Base-by-base conservation (phyloP, 2,888 invertebrate species). In the Endotricha flammealis region DNA sequence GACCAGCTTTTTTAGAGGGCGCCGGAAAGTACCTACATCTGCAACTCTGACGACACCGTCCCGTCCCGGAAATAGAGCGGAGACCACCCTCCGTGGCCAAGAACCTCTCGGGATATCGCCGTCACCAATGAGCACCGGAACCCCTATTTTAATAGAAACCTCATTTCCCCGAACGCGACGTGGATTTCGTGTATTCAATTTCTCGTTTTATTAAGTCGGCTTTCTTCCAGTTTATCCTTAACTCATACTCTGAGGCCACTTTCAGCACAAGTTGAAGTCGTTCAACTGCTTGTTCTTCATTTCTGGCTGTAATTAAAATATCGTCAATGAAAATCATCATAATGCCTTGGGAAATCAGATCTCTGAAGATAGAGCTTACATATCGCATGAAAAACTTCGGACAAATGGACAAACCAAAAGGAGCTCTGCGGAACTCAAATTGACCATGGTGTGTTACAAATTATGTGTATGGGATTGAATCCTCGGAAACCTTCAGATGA, bases 301-400 rank as follows among this genome's bases (percentile, higher is more conserved):
- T 14, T 7, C 14, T 8, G 0, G 51, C 48, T 25, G 36, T 32
- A 28, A 52, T 50, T 7, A 55, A 14, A 1, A 57, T 12, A 29
- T 59, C 49, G 32, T 60, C 53, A 2, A 56, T 42, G 31, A 47
- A 55, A 32, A 53, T 46, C 3, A 49, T 9, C 1, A 53, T 14
- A 8, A 32, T 28, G 1, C 42, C 48, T 16, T 27, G 37, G 1
- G 29, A 9, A 2, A 53, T 41, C 2, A 49, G 31, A 6, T 53
- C 46, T 28, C 43, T 36, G 17, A 50, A 52, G 4, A 55, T 50
- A 7, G 41, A 46, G 2, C 16, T 41, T 0, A 51, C 44, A 29
- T 36, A 55, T 23, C 48, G 22, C 20, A 33, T 48, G 8, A 50
- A 46, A 29, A 36, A 38, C 8, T 46, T 51, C 0, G 48, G 47